A percentile compares a stretch with the other conserved stretches of the same genome.
Conservation (phyloP, 2,888 invertebrate genomes). For the Rambutsinella grinnellia region DNA sequence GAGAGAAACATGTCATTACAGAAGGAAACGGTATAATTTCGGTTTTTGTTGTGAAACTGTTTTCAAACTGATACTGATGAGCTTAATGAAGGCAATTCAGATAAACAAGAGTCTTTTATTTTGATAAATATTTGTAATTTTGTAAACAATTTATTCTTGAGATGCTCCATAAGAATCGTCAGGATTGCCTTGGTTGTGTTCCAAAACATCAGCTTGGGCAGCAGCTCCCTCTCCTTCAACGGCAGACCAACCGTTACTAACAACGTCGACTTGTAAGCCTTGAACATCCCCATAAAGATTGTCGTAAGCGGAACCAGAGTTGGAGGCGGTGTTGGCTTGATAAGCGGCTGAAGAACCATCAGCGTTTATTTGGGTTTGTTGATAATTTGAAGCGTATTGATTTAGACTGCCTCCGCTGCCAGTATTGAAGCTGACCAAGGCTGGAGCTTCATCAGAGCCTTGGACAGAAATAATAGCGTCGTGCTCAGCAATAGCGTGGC, state of each 20-base stretch:
- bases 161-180: no score
- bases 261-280: slow-evolving; percentile 23
- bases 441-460: slow-evolving; percentile 14
- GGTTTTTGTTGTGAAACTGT: no score
- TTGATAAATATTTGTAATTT: no score
- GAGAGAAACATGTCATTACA: no score
- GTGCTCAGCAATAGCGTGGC: slow-evolving; percentile 32
- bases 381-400: slow-evolving; percentile 42
- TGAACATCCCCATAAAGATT: slow-evolving; percentile 25
- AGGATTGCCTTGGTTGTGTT: slow-evolving; percentile 1
- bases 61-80: no score
- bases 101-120: no score
- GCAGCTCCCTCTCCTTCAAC: slow-evolving; percentile 39
- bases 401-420: slow-evolving; percentile 31
- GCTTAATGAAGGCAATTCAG: no score
- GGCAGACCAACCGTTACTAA: slow-evolving; percentile 34
- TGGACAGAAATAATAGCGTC: slow-evolving; percentile 12
- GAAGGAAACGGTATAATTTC: no score
- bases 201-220: slow-evolving; percentile 30
- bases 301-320: slow-evolving; percentile 40
- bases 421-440: slow-evolving; percentile 9
- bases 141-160: no score
- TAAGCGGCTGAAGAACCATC: slow-evolving; percentile 40
- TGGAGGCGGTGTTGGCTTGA: slow-evolving; percentile 32
- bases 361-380: slow-evolving; percentile 30